These are phyloP conservation scores for Heteromyza rotundicornis DNA, from an alignment of 2,888 invertebrate species.

Conservation along the genomic window DNA sequence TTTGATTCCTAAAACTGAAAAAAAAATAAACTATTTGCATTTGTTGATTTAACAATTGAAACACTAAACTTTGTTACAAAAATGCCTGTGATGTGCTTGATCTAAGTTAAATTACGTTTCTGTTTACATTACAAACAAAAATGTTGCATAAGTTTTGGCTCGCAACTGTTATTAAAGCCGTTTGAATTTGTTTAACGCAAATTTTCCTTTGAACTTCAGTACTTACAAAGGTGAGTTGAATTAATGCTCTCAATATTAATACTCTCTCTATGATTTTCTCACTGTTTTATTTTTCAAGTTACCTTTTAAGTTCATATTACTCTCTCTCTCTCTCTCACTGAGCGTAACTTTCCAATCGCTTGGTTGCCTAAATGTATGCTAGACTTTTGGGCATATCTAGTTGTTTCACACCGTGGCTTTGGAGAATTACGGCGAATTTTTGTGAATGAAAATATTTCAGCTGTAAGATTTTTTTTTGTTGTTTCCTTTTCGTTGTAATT, in stretches of 20 bases:
- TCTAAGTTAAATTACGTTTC: not conserved
- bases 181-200: constrained; percentile 48
- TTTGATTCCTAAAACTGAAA: constrained; percentile 32
- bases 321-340: constrained; percentile 2
- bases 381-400: not conserved
- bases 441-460: constrained; percentile 1
- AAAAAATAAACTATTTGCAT: too few relatives aligned
- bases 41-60: not conserved
- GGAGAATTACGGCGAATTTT: not conserved
- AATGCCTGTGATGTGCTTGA: not conserved
- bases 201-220: not conserved
- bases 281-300: too few relatives aligned
- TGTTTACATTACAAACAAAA: constrained; percentile 13
- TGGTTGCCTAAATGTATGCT: constrained; percentile 19
- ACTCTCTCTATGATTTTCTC: not conserved
- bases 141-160: constrained; percentile 54
- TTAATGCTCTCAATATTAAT: not conserved
- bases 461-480: not conserved
- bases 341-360: constrained; percentile 14
- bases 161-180: constrained; percentile 6
- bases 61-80: not conserved
- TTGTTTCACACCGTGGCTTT: constrained; percentile 1
- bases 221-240: constrained; percentile 1
- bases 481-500: not conserved
- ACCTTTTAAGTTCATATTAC: not conserved